A percentile compares a stretch with the other conserved stretches of the same genome.
Conservation (phyloP, 92 coral and sea anemone genomes). For the Umimayanthus kanabou region DNA sequence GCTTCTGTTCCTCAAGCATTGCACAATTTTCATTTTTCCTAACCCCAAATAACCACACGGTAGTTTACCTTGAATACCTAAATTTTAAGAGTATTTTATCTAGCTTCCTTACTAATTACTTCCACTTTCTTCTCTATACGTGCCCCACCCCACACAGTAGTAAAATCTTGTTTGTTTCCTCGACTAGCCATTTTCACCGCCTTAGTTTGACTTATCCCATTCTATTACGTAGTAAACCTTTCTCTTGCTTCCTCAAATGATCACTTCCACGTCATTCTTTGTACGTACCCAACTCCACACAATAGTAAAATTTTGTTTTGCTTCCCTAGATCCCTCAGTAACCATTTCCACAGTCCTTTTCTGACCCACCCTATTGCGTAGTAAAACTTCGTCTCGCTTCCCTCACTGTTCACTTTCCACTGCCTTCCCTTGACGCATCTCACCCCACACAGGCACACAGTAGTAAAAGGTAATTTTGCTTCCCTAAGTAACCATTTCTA, state of each 20-base stretch:
- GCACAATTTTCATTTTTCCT: not conserved
- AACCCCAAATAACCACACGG: not conserved
- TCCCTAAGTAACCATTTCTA: not conserved
- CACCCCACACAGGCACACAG: too few species aligned
- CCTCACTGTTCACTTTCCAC: conserved; percentile 88
- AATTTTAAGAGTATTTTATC: too few species aligned
- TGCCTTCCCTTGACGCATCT: conserved; percentile 46
- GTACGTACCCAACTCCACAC: not conserved
- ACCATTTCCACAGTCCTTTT: not conserved
- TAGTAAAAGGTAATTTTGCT: not conserved
- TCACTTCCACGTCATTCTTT: not conserved
- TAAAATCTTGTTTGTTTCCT: too few species aligned
- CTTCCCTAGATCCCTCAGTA: too few species aligned
- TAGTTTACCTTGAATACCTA: not conserved
- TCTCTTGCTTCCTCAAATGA: not conserved
- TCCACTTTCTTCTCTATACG: too few species aligned
- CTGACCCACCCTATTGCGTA: conserved; percentile 91
- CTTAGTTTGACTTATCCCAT: not conserved
- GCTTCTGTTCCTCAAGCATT: too few species aligned
- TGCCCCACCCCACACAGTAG: too few species aligned
- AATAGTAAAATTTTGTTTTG: too few species aligned
- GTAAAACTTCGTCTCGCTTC: conserved; percentile 91
- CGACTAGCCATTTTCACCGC: not conserved
- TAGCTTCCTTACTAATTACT: too few species aligned
- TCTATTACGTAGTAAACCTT: too few species aligned